Conservation (phyloP, 2,888 invertebrate genomes). For the Meteorus cinctellus region DNA sequence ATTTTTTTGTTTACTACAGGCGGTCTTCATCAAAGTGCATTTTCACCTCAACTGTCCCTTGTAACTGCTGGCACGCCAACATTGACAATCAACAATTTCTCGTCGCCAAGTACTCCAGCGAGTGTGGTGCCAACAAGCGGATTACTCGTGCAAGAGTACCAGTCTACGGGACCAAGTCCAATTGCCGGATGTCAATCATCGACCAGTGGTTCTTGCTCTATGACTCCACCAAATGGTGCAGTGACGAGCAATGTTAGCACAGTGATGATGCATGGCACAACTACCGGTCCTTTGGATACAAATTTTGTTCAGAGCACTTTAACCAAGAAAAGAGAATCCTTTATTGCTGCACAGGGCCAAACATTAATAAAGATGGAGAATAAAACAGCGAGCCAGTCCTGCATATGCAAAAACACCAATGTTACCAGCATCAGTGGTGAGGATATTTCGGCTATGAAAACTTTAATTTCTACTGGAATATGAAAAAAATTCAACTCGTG, state of each 20-base stretch:
- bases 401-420: slow-evolving; percentile 67
- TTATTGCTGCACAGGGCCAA: slow-evolving; percentile 67
- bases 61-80: slow-evolving; percentile 66
- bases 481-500: slow-evolving; percentile 13
- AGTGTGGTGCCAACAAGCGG: slow-evolving; percentile 65
- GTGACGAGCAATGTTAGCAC: slow-evolving; percentile 59
- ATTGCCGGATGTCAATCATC: slow-evolving; percentile 73
- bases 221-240: slow-evolving; percentile 57
- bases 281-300: slow-evolving; percentile 46
- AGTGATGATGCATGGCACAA: slow-evolving; percentile 62
- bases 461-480: not conserved
- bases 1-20: slow-evolving; percentile 53
- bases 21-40: slow-evolving; percentile 67
- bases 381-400: slow-evolving; percentile 65
- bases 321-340: slow-evolving; percentile 67
- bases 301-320: slow-evolving; percentile 56
- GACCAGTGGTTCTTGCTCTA: slow-evolving; percentile 64
- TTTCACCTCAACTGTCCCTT: slow-evolving; percentile 68
- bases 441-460: slow-evolving; percentile 14
- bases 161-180: slow-evolving; percentile 68
- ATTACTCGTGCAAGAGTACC: slow-evolving; percentile 72
- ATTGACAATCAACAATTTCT: slow-evolving; percentile 67
- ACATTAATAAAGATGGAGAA: slow-evolving; percentile 68
- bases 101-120: slow-evolving; percentile 61
- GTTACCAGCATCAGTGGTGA: slow-evolving; percentile 29